phyloP scores from a whole-genome alignment of 2,888 invertebrate species.

The Falcaria lacertinaria region DNA sequence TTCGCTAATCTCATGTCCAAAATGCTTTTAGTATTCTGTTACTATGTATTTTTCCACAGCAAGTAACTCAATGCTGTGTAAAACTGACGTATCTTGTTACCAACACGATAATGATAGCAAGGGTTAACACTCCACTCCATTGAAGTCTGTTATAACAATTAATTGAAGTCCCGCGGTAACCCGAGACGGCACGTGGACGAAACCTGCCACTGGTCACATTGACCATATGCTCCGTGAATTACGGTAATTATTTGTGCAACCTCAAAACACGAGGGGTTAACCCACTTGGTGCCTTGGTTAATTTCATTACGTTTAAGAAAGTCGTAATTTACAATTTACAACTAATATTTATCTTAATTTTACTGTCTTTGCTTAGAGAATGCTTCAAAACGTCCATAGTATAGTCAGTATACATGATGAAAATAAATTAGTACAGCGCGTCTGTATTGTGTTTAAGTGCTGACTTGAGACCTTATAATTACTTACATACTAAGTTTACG shows the following conservation, averaged over 20 bases:
- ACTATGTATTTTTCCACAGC: background rate
- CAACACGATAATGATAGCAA: conserved; percentile 43
- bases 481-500: no score
- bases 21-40: background rate
- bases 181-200: conserved; percentile 53
- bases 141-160: conserved; percentile 63
- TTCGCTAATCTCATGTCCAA: background rate
- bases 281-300: no score
- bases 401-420: no score
- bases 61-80: background rate
- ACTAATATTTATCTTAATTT: no score
- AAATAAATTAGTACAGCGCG: no score
- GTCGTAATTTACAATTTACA: no score
- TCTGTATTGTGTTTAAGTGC: no score
- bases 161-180: conserved; percentile 64
- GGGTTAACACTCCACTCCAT: conserved; percentile 33
- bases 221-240: conserved; percentile 53
- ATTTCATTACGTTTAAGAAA: no score
- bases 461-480: no score
- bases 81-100: conserved; percentile 38
- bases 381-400: no score
- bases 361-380: no score
- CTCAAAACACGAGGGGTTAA: conserved; percentile 23
- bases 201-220: conserved; percentile 45
- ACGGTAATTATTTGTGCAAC: conserved; percentile 27